Conservation (phyloP, 2,797 vertebrate genomes). For the Anableps anableps region DNA sequence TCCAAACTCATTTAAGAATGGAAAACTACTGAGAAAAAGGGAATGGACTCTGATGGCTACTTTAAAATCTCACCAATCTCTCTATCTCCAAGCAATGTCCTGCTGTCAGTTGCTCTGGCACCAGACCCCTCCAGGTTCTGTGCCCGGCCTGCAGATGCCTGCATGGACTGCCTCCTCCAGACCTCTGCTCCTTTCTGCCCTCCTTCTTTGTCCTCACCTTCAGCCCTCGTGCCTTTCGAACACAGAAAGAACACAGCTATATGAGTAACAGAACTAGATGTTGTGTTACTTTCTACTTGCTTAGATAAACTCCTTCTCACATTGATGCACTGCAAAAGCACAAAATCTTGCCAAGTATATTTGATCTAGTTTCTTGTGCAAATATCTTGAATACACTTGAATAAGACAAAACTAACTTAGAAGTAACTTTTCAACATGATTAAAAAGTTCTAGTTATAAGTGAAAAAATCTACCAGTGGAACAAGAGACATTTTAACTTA, state of each 20-base stretch:
- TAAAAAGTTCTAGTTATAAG: too few relatives aligned
- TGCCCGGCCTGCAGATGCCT: conserved; percentile 65
- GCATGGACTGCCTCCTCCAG: conserved; percentile 62
- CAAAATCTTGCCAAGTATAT: too few relatives aligned
- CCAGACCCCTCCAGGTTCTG: background rate
- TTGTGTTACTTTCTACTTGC: background rate
- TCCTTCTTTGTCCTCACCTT: conserved; percentile 51
- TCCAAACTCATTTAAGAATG: background rate
- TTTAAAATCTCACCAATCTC: conserved; percentile 4
- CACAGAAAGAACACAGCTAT: background rate
- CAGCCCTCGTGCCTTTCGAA: background rate
- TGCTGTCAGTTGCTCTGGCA: background rate
- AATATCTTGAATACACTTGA: too few relatives aligned
- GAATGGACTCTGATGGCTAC: background rate
- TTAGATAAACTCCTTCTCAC: background rate
- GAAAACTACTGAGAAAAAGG: background rate
- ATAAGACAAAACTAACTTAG: too few relatives aligned
- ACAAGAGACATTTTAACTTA: too few relatives aligned
- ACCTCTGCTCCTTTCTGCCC: conserved; percentile 2
- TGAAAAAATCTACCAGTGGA: too few relatives aligned
- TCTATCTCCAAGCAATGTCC: background rate
- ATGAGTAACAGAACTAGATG: background rate
- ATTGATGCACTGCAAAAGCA: too few relatives aligned
- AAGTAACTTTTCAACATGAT: too few relatives aligned
- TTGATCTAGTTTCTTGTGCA: too few relatives aligned